phyloP scores from a whole-genome alignment of 2,113 vertebrate genomes.

The Ellobius talpinus region DNA sequence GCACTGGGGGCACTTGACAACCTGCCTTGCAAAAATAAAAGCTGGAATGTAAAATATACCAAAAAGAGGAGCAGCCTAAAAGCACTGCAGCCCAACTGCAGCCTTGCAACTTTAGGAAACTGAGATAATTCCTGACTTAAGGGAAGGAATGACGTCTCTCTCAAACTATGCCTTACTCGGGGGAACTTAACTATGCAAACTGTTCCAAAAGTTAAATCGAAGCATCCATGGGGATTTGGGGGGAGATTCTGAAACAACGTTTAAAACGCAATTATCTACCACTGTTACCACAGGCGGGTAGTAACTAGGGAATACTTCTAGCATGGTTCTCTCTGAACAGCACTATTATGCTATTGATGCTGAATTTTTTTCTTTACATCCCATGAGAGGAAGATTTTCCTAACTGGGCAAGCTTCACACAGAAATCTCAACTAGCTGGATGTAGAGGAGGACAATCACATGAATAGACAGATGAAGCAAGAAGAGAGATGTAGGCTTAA shows the following conservation, averaged over 20 bases:
- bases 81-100: background rate
- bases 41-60: background rate
- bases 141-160: background rate
- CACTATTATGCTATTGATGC: background rate
- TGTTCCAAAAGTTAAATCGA: conserved; percentile 4
- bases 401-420: background rate
- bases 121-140: conserved; percentile 52
- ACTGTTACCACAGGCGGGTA: background rate
- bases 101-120: background rate
- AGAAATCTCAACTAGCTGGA: conserved; percentile 7
- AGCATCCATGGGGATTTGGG: background rate
- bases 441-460: background rate
- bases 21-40: conserved; percentile 36
- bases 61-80: background rate
- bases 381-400: background rate
- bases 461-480: background rate
- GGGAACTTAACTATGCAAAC: background rate
- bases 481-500: background rate
- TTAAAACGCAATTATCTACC: conserved; percentile 24
- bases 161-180: background rate
- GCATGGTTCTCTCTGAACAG: background rate
- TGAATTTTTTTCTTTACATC: conserved; percentile 38
- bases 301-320: background rate
- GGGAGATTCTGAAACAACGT: background rate
- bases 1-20: background rate